Base-by-base conservation (phyloP, 2,888 invertebrate species). In the Apotomis turbidana region DNA sequence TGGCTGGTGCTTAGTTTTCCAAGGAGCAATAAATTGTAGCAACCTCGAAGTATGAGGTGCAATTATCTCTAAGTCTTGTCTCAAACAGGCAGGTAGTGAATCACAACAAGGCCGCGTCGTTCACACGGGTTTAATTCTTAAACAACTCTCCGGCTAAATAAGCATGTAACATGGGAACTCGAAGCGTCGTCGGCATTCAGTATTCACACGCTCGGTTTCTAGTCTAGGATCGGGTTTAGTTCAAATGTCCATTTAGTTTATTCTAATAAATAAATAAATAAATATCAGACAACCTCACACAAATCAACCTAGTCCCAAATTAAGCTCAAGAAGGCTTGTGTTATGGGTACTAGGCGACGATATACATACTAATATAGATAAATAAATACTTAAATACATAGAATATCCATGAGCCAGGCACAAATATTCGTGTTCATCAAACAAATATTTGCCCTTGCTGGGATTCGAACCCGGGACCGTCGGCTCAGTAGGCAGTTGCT, bases 71-170 rank as follows among this genome's bases (percentile, higher is more conserved):
- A 62, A 68, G 68, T 55, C 57, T 70, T 52, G 70, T 59, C 64
- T 72, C 52, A 41, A 71, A 61, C 46, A 51, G 55, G 66, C 66
- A 71, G 66, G 63, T 61, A 59, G 52, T 61, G 71, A 66, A 61
- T 70, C 70, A 70, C 64, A 69, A 73, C 73, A 74, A 74, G 73
- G 73, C 70, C 89, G 86, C 74, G 73, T 75, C 84, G 86, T 90
- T 92, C 91, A 81, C 91, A 92, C 91, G 91, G 82, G 78, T 77
- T 73, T 73, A 73, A 76, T 77, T 76, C 76, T 79, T 75, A 78
- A 78, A 78, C 80, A 77, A 77, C 79, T 78, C 76, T 64, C 70
- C 73, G 71, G 66, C 75, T 68, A 67, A 72, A 72, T 72, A 72
- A 68, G 76, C 76, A 77, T 77, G 79, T 75, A 68, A 74, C 79